A percentile compares a stretch with the other conserved stretches of the same genome.
phyloP scores from a whole-genome alignment of 2,113 vertebrate species.

The Panthera uncia region DNA sequence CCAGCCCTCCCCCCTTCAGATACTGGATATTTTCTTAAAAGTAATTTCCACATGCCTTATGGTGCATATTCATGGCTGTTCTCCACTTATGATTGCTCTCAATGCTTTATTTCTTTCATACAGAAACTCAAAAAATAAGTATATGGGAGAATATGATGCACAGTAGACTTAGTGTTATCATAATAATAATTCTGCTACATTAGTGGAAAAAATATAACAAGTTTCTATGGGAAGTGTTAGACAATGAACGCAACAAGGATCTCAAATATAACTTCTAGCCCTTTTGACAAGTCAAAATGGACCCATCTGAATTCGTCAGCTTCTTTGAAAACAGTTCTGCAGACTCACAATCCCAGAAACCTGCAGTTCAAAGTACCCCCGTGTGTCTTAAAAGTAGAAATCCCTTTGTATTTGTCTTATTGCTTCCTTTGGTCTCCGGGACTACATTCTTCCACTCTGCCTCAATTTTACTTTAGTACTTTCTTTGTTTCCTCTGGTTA shows the following conservation, averaged over 20 bases:
- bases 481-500: not conserved
- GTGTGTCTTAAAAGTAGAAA: not conserved
- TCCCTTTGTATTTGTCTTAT: not conserved
- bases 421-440: not conserved
- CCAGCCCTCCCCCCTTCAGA: not conserved
- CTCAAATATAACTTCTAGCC: not conserved
- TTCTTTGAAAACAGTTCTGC: not conserved
- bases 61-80: not conserved
- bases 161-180: not conserved
- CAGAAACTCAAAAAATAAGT: constrained; percentile 29
- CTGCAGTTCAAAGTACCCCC: not conserved
- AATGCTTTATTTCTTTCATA: not conserved
- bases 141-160: not conserved
- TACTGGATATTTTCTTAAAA: constrained; percentile 6
- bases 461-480: not conserved
- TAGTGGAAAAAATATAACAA: not conserved
- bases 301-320: not conserved
- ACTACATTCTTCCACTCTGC: not conserved
- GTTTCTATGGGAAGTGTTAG: not conserved
- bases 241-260: not conserved
- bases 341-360: not conserved
- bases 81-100: not conserved
- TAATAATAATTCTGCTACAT: not conserved
- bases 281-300: not conserved
- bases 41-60: not conserved